phyloP scores from a whole-genome alignment of 2,888 invertebrate species.

The Idaea aversata region DNA sequence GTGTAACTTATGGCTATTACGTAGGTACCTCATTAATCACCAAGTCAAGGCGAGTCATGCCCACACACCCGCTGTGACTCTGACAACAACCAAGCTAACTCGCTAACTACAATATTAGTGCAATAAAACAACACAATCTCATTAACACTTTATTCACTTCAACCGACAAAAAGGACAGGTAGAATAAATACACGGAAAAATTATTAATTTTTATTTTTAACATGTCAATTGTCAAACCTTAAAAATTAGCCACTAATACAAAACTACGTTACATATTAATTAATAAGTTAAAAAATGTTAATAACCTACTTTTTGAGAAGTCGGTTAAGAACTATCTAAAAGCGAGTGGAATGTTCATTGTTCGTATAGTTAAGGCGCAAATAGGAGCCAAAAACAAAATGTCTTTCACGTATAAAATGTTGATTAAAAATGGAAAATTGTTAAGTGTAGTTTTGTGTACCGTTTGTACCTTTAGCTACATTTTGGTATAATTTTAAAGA shows the following conservation, averaged over 20 bases:
- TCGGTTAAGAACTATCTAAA: conserved; percentile 38
- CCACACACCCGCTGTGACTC: conserved; percentile 17
- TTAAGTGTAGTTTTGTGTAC: no score
- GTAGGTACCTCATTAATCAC: conserved; percentile 30
- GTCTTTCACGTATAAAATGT: no score
- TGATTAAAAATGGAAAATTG: no score
- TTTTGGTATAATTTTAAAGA: no score
- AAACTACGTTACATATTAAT: conserved; percentile 45
- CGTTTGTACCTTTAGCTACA: no score
- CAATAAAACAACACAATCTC: conserved; percentile 68
- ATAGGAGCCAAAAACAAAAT: no score
- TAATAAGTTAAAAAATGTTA: conserved; percentile 45
- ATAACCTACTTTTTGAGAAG: conserved; percentile 25
- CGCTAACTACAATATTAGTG: conserved; percentile 50
- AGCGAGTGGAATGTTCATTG: conserved; percentile 47
- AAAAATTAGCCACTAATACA: conserved; percentile 47
- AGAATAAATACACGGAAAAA: conserved; percentile 44
- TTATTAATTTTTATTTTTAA: conserved; percentile 50
- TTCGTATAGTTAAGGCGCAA: no score
- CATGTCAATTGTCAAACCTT: conserved; percentile 30
- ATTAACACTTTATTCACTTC: conserved; percentile 57
- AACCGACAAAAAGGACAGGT: conserved; percentile 36
- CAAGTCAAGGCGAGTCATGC: conserved; percentile 31
- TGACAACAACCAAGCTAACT: conserved; percentile 28
- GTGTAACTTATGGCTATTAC: conserved; percentile 6